Conservation (phyloP, 2,888 invertebrate genomes). For the Pycnomerus fuliginosus region DNA sequence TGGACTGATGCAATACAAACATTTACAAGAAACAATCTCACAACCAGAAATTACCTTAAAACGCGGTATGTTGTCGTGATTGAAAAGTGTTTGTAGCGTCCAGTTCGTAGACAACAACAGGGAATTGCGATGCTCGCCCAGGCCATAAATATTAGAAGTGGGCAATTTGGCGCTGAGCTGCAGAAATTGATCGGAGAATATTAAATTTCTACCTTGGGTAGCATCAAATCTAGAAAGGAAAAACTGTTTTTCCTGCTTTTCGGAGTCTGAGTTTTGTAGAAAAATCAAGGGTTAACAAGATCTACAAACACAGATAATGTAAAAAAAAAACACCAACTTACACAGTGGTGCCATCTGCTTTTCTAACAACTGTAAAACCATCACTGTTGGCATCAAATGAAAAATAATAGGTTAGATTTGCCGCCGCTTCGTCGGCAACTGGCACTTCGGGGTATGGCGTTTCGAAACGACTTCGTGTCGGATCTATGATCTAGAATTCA, state of each 20-base stretch:
- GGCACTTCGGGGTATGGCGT: conserved; percentile 67
- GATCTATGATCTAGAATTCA: conserved; percentile 54
- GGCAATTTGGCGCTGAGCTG: conserved; percentile 67
- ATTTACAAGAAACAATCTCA: conserved; percentile 3
- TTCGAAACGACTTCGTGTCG: conserved; percentile 61
- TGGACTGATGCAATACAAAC: conserved; percentile 54
- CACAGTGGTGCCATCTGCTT: conserved; percentile 57
- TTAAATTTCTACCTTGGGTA: conserved; percentile 65
- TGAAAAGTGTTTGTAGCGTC: conserved; percentile 69
- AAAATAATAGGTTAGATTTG: conserved; percentile 59
- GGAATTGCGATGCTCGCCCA: conserved; percentile 67
- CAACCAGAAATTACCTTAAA: conserved; percentile 59
- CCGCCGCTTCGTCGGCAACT: conserved; percentile 54
- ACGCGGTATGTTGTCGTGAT: conserved; percentile 64
- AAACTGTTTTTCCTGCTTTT: conserved; percentile 1
- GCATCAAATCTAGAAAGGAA: conserved; percentile 64
- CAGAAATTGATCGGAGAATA: conserved; percentile 73
- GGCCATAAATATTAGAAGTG: conserved; percentile 67
- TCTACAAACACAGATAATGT: too few relatives aligned
- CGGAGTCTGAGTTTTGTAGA: neutral
- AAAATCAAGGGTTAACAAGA: neutral
- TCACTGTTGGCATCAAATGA: conserved; percentile 57
- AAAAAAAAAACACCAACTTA: conserved; percentile 46
- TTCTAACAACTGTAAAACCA: conserved; percentile 65
- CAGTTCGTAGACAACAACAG: conserved; percentile 65